Evolutionary conservation across 2,113 vertebrate species (phyloP).

Genomic region (Aphyosemion australe): DNA sequence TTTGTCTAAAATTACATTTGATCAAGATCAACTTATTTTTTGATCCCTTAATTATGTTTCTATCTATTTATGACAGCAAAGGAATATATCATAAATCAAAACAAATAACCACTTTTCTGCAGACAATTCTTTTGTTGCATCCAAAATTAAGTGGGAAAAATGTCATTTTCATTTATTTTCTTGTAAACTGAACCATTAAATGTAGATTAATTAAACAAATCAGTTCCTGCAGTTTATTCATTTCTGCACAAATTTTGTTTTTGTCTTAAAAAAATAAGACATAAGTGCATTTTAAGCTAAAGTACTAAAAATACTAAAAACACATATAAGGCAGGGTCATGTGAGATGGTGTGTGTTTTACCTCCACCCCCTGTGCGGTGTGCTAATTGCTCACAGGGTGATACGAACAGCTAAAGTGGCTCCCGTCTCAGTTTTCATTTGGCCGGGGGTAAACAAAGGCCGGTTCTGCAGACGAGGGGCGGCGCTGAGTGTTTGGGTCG

Average conservation of each 20-base stretch:
- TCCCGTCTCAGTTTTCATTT: constrained; percentile 64
- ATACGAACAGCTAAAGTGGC: constrained; percentile 60
- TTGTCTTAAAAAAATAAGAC: background rate
- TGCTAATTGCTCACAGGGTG: constrained; percentile 76
- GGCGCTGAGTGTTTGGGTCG: constrained; percentile 18
- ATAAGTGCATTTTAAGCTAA: background rate
- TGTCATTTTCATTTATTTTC: background rate
- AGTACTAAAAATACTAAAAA: background rate
- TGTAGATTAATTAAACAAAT: background rate
- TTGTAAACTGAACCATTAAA: background rate
- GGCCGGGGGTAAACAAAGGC: constrained; percentile 63
- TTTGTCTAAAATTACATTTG: too few species aligned
- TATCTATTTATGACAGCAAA: too few species aligned
- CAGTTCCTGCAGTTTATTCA: background rate
- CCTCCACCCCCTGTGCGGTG: constrained; percentile 57
- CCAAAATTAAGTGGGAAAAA: too few species aligned
- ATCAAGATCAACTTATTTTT: too few species aligned
- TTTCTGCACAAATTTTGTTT: background rate
- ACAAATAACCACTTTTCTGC: too few species aligned
- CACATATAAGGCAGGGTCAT: constrained; percentile 22
- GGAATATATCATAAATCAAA: too few species aligned
- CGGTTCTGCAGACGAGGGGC: constrained; percentile 32
- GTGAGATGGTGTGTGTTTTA: constrained; percentile 40
- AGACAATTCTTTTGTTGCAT: too few species aligned
- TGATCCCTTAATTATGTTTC: too few species aligned